Conservation (phyloP, 2,888 invertebrate species). For the Drosophila anceps region DNA sequence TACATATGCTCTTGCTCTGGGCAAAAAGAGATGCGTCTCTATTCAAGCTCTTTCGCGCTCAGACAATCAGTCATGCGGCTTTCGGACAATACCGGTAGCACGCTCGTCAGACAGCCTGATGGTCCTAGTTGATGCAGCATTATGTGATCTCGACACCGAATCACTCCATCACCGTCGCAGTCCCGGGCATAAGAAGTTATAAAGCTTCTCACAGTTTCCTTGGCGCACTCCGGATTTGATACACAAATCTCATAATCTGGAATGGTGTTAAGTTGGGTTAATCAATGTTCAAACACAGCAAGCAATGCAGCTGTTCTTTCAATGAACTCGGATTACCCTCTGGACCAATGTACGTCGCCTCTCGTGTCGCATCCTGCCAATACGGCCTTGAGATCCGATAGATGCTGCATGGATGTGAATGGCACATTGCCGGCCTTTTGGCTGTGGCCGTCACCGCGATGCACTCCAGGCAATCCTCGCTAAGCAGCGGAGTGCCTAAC, state of each 20-base stretch:
- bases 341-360: not conserved
- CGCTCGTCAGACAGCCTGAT: slow-evolving; percentile 61
- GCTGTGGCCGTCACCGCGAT: slow-evolving; percentile 69
- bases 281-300: slow-evolving; percentile 2
- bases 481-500: slow-evolving; percentile 7
- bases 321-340: slow-evolving; percentile 43
- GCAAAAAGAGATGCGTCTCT: slow-evolving; percentile 3
- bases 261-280: slow-evolving; percentile 19
- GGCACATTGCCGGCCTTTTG: slow-evolving; percentile 55
- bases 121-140: slow-evolving; percentile 77
- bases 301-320: slow-evolving; percentile 12
- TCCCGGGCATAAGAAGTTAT: slow-evolving; percentile 64
- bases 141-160: slow-evolving; percentile 79
- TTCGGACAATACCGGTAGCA: slow-evolving; percentile 74
- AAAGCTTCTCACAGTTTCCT: slow-evolving; percentile 63
- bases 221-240: slow-evolving; percentile 66
- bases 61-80: slow-evolving; percentile 84
- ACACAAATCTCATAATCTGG: slow-evolving; percentile 78
- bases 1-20: slow-evolving; percentile 2
- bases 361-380: slow-evolving; percentile 72
- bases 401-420: slow-evolving; percentile 61
- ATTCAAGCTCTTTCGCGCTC: slow-evolving; percentile 32
- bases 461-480: slow-evolving; percentile 72
- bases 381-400: slow-evolving; percentile 76
- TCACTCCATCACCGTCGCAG: slow-evolving; percentile 76